Percentiles rank a stretch among this genome's conserved stretches.
Conservation (phyloP, 1,140 invertebrate species). For the Spodoptera frugiperda region DNA sequence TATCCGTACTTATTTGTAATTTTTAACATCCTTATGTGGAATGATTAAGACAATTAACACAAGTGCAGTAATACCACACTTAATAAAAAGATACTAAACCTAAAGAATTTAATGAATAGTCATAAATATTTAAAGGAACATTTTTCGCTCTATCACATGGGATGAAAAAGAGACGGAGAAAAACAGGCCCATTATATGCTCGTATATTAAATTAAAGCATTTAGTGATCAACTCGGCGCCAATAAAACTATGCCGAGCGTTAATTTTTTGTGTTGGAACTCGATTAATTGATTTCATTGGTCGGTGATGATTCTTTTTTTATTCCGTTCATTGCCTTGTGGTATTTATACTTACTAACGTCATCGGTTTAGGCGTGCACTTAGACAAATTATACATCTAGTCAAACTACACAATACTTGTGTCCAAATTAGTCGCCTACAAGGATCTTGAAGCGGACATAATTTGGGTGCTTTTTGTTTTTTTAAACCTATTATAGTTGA, state of each 20-base stretch:
- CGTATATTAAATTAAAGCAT: conserved; percentile 72
- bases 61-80: not conserved
- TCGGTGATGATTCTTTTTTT: conserved; percentile 64
- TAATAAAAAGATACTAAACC: not conserved
- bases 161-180: conserved; percentile 47
- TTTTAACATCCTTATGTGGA: not conserved
- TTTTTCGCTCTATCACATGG: conserved; percentile 42
- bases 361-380: conserved; percentile 44
- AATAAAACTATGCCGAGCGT: conserved; percentile 71
- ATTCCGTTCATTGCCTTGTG: conserved; percentile 49
- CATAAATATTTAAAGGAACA: conserved; percentile 35
- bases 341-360: conserved; percentile 43
- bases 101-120: conserved; percentile 16
- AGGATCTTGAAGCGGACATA: not conserved
- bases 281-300: conserved; percentile 79
- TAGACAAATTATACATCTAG: conserved; percentile 37
- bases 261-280: conserved; percentile 65
- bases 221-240: conserved; percentile 69
- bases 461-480: conserved; percentile 8
- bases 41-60: conserved; percentile 6
- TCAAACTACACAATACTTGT: conserved; percentile 16
- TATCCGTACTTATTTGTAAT: not conserved
- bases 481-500: not conserved
- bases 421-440: conserved; percentile 11
- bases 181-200: conserved; percentile 53